A percentile compares a stretch with the other conserved stretches of the same genome.
phyloP scores from a whole-genome alignment of 2,113 vertebrate genomes.

The Myrmecobius fasciatus region DNA sequence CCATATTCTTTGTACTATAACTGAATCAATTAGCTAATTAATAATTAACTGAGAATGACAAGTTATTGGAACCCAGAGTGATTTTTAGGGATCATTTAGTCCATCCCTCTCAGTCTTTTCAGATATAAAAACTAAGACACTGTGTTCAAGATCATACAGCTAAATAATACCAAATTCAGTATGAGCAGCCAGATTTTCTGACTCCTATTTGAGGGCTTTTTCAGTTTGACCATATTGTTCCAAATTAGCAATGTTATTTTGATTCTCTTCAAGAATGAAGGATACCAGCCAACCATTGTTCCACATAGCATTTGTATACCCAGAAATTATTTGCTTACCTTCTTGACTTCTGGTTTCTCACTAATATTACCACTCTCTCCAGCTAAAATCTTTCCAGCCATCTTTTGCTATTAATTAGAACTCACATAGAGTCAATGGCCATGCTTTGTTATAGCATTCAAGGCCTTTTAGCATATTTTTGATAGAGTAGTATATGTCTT shows the following conservation, averaged over 20 bases:
- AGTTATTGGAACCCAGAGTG: not conserved
- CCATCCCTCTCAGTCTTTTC: not conserved
- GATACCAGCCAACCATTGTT: not conserved
- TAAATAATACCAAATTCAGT: not conserved
- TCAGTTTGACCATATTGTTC: not conserved
- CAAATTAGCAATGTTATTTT: not conserved
- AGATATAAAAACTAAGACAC: not conserved
- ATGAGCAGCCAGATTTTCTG: not conserved
- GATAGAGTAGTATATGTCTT: not conserved
- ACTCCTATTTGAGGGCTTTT: not conserved
- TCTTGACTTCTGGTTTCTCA: conserved; percentile 11
- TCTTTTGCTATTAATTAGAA: not conserved
- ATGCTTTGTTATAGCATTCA: not conserved
- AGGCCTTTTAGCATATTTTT: not conserved
- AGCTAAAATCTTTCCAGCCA: not conserved
- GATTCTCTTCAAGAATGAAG: too few species aligned
- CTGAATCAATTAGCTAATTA: not conserved
- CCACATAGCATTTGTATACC: not conserved
- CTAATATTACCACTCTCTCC: not conserved
- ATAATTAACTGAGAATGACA: not conserved
- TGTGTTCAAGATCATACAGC: not conserved
- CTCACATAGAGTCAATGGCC: not conserved
- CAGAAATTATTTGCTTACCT: not conserved
- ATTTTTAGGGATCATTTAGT: not conserved
- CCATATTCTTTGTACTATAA: not conserved